These are phyloP conservation scores for Drosophila colorata DNA, from an alignment of 2,888 invertebrate genomes.

Conservation along the genomic window DNA sequence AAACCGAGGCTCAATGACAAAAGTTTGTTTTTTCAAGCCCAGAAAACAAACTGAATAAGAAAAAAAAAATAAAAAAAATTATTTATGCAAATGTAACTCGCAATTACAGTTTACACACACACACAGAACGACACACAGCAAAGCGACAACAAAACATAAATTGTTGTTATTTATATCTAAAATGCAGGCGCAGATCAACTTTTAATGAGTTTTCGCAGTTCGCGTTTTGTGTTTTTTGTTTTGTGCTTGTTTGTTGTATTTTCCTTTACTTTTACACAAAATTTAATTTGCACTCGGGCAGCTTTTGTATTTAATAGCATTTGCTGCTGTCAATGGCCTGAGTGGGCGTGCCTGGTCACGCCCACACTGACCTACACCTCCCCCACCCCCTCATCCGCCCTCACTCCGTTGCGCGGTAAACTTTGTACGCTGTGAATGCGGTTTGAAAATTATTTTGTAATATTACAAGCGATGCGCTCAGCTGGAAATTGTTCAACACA, in stretches of 20 bases:
- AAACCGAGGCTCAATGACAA: constrained; percentile 3
- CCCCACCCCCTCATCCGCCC: not conserved
- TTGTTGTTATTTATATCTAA: constrained; percentile 58
- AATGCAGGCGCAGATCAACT: constrained; percentile 58
- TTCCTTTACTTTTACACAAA: constrained; percentile 45
- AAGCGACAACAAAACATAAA: constrained; percentile 49
- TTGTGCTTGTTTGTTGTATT: constrained; percentile 18
- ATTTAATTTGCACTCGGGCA: constrained; percentile 69
- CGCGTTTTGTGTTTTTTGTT: constrained; percentile 1
- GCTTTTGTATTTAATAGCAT: constrained; percentile 55
- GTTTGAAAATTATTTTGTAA: constrained; percentile 78
- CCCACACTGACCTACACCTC: constrained; percentile 5
- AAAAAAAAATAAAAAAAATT: constrained; percentile 30
- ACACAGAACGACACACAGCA: constrained; percentile 12
- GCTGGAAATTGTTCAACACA: constrained; percentile 73
- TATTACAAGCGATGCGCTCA: constrained; percentile 76
- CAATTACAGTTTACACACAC: constrained; percentile 37
- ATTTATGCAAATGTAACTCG: constrained; percentile 54
- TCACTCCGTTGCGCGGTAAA: constrained; percentile 19
- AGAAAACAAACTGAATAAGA: constrained; percentile 25
- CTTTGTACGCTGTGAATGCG: constrained; percentile 62
- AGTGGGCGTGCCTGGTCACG: constrained; percentile 26
- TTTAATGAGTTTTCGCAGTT: constrained; percentile 66
- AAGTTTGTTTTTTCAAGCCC: constrained; percentile 1
- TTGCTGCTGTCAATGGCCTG: constrained; percentile 57